A percentile compares a stretch with the other conserved stretches of the same genome.
phyloP scores from a whole-genome alignment of 2,888 invertebrate genomes.

The Phyllotreta striolata region DNA sequence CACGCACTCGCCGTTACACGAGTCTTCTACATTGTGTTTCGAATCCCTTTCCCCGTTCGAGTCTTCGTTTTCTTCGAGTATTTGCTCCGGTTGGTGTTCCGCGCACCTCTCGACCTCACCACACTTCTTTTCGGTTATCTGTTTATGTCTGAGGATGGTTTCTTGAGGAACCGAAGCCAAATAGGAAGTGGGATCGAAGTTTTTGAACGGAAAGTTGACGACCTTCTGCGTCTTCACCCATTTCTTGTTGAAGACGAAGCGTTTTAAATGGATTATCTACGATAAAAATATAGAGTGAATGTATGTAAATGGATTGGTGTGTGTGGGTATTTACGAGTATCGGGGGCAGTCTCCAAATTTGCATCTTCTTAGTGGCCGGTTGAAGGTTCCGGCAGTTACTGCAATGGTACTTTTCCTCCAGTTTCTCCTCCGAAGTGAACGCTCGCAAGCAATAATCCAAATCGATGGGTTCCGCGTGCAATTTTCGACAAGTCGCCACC shows the following conservation, averaged over 20 bases:
- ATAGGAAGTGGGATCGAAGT: constrained; percentile 88
- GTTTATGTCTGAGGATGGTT: constrained; percentile 73
- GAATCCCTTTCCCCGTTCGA: constrained; percentile 20
- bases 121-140: constrained; percentile 63
- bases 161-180: constrained; percentile 83
- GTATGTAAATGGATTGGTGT: neutral
- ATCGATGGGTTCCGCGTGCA: constrained; percentile 84
- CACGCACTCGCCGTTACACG: constrained; percentile 20
- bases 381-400: constrained; percentile 83
- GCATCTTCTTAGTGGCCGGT: constrained; percentile 88
- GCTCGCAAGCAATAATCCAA: constrained; percentile 85
- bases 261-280: constrained; percentile 90
- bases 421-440: constrained; percentile 86
- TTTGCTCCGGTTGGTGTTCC: constrained; percentile 47
- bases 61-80: constrained; percentile 45
- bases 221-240: constrained; percentile 96
- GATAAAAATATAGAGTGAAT: constrained; percentile 28
- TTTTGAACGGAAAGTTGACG: constrained; percentile 85
- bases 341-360: constrained; percentile 91
- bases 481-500: constrained; percentile 72
- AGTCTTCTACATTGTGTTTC: constrained; percentile 17
- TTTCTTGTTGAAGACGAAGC: constrained; percentile 90
- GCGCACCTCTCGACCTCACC: constrained; percentile 47
- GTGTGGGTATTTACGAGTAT: constrained; percentile 72
- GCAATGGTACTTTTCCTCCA: constrained; percentile 88